phyloP scores from a whole-genome alignment of 2,888 invertebrate genomes.

The Siphonodentalium dalli region DNA sequence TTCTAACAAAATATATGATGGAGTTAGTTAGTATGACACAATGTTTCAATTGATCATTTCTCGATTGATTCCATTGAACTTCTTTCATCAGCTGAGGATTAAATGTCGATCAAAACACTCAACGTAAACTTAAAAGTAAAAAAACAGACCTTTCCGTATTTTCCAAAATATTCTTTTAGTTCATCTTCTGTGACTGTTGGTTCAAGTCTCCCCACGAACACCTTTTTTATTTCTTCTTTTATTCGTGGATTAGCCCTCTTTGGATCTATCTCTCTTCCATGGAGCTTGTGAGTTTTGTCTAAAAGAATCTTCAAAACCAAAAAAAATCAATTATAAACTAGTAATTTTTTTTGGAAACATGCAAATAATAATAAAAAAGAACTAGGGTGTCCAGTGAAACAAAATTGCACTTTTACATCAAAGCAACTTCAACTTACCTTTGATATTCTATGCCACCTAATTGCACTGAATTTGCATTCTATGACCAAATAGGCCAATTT shows the following conservation, averaged over 20 bases:
- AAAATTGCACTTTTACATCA: no score
- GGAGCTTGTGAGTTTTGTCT: slow-evolving; percentile 77
- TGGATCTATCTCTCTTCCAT: slow-evolving; percentile 94
- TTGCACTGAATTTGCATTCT: no score
- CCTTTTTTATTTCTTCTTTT: slow-evolving; percentile 73
- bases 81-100: no score
- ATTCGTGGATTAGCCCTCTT: slow-evolving; percentile 86
- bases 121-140: background rate
- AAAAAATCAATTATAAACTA: background rate
- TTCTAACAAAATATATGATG: no score
- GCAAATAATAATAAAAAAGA: background rate
- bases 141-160: slow-evolving; percentile 86
- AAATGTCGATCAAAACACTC: background rate
- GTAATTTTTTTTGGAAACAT: background rate
- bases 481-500: no score
- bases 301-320: slow-evolving; percentile 53
- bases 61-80: no score
- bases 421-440: no score
- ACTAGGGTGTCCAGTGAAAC: no score
- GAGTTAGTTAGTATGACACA: no score
- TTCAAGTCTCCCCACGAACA: slow-evolving; percentile 94
- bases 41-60: no score
- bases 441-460: no score
- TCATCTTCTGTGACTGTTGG: slow-evolving; percentile 92
- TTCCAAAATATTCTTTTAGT: slow-evolving; percentile 89